Base-by-base conservation (phyloP, 2,113 vertebrate genomes). In the Solenodon paradoxus region DNA sequence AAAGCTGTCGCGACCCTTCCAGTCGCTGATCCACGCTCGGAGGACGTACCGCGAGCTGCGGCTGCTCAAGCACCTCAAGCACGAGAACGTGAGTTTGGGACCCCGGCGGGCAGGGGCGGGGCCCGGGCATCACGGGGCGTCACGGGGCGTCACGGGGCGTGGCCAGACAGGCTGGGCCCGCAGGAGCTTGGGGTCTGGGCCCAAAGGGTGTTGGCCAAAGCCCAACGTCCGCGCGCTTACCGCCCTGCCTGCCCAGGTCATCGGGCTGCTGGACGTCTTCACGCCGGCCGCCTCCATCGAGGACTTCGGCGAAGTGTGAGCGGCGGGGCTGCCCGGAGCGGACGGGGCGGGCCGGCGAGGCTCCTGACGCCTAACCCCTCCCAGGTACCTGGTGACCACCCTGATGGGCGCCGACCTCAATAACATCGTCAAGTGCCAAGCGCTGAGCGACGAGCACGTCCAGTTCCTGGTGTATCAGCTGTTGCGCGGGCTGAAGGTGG, bases 401-500 rank as follows among this genome's bases (percentile, higher is more conserved):
- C 98, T 99, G 97, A 99, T 99, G 99, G 99, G 99, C 8, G 99
- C 99, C 26, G 99, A 99, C 97, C 98, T 99, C 92, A 99, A 99
- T 97, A 99, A 99, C 97, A 99, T 99, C 9, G 99, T 99, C 47
- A 99, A 99, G 97, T 99, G 99, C 97, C 99, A 99, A 98, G 98
- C 99, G 92, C 97, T 99, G 97, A 99, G 99, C 0, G 99, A 99
- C 82, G 99, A 99, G 90, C 99, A 99, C 4, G 99, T 99, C 95
- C 99, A 99, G 97, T 99, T 99, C 98, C 98, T 99, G n/a, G 99
- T 99, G 95, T 99, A 99, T 97, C 99, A 99, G 98, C 98, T 99
- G 93, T 99, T 99, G 85, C 98, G 99, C 0, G 99, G 99, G 96
- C 99, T 99, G 96, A 99, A 99, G 99, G 99, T 99, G 98, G 87